phyloP scores from a whole-genome alignment of 2,888 invertebrate genomes.

The Zhuqinia jingwanae region DNA sequence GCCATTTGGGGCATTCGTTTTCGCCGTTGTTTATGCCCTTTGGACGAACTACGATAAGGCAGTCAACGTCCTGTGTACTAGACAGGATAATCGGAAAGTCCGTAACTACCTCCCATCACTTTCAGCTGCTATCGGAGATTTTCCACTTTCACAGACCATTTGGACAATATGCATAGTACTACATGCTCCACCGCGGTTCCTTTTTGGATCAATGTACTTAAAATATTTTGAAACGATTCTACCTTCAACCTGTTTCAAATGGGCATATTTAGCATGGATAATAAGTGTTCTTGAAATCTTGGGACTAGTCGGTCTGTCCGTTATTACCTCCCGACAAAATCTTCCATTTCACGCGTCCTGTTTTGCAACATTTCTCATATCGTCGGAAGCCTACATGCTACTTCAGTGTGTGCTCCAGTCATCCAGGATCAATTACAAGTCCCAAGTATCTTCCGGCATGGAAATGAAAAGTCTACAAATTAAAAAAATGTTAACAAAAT shows the following conservation, averaged over 20 bases:
- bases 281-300: constrained; percentile 92
- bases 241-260: constrained; percentile 82
- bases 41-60: constrained; percentile 91
- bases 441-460: constrained; percentile 26
- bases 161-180: constrained; percentile 92
- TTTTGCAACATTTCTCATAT: constrained; percentile 92
- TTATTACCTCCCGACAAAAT: constrained; percentile 94
- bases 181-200: constrained; percentile 91
- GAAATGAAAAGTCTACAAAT: constrained; percentile 64
- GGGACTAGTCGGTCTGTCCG: constrained; percentile 91
- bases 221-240: constrained; percentile 86
- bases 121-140: constrained; percentile 96
- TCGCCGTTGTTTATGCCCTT: constrained; percentile 91
- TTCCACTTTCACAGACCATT: constrained; percentile 92
- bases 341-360: constrained; percentile 91
- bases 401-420: constrained; percentile 88
- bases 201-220: constrained; percentile 90
- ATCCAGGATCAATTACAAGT: constrained; percentile 80
- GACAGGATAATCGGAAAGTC: constrained; percentile 81
- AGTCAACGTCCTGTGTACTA: constrained; percentile 92
- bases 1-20: constrained; percentile 89
- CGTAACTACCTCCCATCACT: constrained; percentile 95
- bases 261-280: constrained; percentile 85
- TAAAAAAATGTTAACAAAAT: constrained; percentile 64
- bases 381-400: constrained; percentile 93